Percentiles rank a stretch among this genome's conserved stretches.
phyloP scores from a whole-genome alignment of 1,140 invertebrate genomes.

The Oreohelix idahoensis region DNA sequence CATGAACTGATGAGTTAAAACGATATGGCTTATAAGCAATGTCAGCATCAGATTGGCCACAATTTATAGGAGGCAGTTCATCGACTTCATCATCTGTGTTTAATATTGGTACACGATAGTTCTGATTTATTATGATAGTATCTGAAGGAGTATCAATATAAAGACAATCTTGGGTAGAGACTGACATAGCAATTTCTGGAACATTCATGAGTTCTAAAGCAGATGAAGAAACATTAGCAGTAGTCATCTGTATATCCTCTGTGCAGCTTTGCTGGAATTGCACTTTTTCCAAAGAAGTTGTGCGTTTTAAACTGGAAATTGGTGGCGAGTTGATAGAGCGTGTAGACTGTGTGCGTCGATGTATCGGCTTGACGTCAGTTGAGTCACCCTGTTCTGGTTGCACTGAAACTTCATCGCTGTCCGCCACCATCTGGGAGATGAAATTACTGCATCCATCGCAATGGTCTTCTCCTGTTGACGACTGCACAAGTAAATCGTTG shows the following conservation, averaged over 20 bases:
- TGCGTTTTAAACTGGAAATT: too few relatives aligned
- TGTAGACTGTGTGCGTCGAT: too few relatives aligned
- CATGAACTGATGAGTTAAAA: conserved; percentile 7
- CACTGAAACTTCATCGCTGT: too few relatives aligned
- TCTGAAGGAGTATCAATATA: background rate
- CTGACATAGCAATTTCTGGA: background rate
- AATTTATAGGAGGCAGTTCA: background rate
- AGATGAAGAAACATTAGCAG: background rate
- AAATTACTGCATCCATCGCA: too few relatives aligned
- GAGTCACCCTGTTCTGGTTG: too few relatives aligned
- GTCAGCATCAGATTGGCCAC: background rate
- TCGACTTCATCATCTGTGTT: background rate
- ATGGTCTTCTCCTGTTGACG: too few relatives aligned
- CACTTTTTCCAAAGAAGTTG: background rate
- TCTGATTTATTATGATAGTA: background rate
- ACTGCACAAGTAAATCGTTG: too few relatives aligned
- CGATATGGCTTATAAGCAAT: background rate
- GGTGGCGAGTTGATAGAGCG: too few relatives aligned
- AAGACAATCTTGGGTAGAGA: background rate
- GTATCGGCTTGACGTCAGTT: too few relatives aligned
- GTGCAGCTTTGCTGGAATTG: background rate
- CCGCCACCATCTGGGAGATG: too few relatives aligned
- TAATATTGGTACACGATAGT: background rate
- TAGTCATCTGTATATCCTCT: background rate
- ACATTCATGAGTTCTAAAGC: background rate